Conservation (phyloP, 2,113 vertebrate genomes). For the Macroglossus sobrinus region DNA sequence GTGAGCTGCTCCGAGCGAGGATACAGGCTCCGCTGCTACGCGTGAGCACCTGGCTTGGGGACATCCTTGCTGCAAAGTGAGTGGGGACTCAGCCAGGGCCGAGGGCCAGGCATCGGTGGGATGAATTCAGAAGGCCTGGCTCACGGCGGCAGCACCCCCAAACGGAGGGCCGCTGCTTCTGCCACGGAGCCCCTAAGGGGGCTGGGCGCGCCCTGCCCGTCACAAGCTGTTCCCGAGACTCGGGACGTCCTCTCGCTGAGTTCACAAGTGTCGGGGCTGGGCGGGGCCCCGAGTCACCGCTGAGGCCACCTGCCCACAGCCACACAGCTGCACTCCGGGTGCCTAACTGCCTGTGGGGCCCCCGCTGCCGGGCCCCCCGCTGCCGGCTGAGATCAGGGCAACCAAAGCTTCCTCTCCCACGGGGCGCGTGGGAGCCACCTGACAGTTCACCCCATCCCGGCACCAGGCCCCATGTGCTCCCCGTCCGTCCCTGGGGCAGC, state of each 20-base stretch:
- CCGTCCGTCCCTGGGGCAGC: no score
- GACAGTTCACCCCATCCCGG: neutral
- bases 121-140: neutral
- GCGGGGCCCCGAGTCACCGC: neutral
- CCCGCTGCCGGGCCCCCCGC: rapidly evolving
- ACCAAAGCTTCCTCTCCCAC: neutral
- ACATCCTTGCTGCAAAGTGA: neutral
- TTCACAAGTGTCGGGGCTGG: neutral
- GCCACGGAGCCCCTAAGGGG: neutral
- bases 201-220: neutral
- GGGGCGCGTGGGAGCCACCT: neutral
- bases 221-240: no score
- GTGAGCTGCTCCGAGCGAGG: neutral
- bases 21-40: neutral
- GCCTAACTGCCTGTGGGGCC: rapidly evolving
- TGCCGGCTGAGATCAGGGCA: no score
- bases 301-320: neutral
- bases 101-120: neutral
- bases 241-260: rapidly evolving
- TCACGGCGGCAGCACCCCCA: neutral
- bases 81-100: neutral
- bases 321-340: neutral
- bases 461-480: neutral
- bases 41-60: neutral
- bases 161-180: neutral